Base-by-base conservation (phyloP, 2,113 vertebrate species). In the Nycticebus coucang region DNA sequence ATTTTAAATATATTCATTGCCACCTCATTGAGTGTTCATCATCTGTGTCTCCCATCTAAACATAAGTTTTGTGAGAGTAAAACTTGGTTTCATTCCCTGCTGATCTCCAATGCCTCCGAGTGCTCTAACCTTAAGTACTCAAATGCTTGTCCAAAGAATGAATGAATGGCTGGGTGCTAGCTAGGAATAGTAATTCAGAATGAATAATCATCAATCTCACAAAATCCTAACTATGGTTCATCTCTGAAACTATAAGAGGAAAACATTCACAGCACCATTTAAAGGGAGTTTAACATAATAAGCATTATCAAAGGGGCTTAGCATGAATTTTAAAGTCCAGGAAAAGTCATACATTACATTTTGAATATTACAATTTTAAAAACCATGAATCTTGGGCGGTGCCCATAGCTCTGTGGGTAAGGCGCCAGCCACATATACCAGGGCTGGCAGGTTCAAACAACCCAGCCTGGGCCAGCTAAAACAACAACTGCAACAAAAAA, bases 181-280 rank as follows among this genome's bases (percentile, higher is more conserved):
- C 69, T 15, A n/a, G 15, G 35, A 7, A 28, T 7, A 53, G 57
- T 75, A 64, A 37, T 87, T 92, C 45, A 89, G 68, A 66, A 91
- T 74, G 74, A 85, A 50, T n/a, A 55, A 41, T 22, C 50, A n/a
- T 62, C 64, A 33, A 12, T 9, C 53, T 77, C 26, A 94, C 59
- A 80, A 62, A 91, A 82, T 37, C 74, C 55, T 55, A 81, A 81
- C 82, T 84, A 64, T 55, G 80, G 62, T 45, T 94, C 60, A 89
- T 83, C 89, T 87, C 69, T 91, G 75, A 94, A 89, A 94, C 78
- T 53, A 88, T 11, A 82, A 55, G 33, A 78, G 19, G 69, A 83
- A 89, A 95, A 88, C 8, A 59, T 30, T 92, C 55, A 83, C 6
- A 84, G 81, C 28, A 66, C 30, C 55, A 90, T 60, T 53, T 89